A percentile compares a stretch with the other conserved stretches of the same genome.
Evolutionary conservation across 2,797 vertebrate species (phyloP).

Genomic region (Falco biarmicus): DNA sequence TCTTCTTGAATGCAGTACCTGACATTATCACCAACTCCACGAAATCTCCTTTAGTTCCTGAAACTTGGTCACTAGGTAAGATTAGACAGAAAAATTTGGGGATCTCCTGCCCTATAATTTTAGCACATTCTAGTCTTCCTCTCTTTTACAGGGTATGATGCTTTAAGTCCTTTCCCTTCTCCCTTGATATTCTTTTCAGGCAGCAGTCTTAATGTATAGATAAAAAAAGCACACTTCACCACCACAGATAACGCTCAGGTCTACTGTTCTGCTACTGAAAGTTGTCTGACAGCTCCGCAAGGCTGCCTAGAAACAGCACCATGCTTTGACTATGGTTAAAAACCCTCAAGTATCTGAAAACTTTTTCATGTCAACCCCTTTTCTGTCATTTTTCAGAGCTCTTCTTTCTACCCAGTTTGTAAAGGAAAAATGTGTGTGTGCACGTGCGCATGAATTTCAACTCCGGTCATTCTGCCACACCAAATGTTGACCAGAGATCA

Average conservation of each 20-base stretch:
- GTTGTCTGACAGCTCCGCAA: background rate
- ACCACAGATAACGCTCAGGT: background rate
- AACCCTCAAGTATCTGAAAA: background rate
- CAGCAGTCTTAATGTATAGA: background rate
- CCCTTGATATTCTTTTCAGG: background rate
- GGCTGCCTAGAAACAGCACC: background rate
- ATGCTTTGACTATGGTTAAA: background rate
- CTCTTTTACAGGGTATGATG: background rate
- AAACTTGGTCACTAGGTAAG: background rate
- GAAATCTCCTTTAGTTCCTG: background rate
- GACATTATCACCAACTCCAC: background rate
- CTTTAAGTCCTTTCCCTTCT: background rate
- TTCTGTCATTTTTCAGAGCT: background rate
- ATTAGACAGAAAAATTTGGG: background rate
- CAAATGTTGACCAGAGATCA: rapidly evolving
- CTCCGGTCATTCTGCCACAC: background rate
- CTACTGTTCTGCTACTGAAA: background rate
- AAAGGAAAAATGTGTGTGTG: background rate
- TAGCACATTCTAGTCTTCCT: background rate
- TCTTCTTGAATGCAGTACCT: background rate
- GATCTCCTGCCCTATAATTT: background rate
- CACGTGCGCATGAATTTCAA: background rate
- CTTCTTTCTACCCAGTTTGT: background rate
- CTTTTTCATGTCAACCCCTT: background rate
- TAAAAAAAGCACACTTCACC: background rate